Evolutionary conservation across 2,888 invertebrate genomes (phyloP).

Genomic region (Flabesymbios commensalis): DNA sequence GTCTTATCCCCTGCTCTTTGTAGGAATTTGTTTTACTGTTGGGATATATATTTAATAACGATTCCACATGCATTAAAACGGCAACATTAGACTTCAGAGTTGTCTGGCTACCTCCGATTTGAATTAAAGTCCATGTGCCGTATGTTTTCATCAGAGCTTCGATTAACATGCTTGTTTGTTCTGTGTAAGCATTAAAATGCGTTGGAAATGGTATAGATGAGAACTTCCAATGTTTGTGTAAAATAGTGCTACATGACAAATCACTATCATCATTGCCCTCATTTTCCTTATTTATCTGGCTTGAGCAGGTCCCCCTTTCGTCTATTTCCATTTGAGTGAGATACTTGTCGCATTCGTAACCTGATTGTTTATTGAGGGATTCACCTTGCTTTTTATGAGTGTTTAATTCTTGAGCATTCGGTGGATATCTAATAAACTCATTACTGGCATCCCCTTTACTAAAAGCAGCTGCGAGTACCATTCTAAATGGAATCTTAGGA

Average conservation of each 20-base stretch:
- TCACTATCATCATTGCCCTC: not conserved
- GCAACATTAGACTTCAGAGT: not conserved
- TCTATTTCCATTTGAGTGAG: too few relatives aligned
- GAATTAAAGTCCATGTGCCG: constrained; percentile 8
- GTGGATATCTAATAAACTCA: not conserved
- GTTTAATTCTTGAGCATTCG: too few relatives aligned
- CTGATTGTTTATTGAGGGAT: too few relatives aligned
- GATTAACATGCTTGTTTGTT: constrained; percentile 5
- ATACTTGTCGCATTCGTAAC: too few relatives aligned
- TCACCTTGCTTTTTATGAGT: too few relatives aligned
- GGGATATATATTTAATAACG: constrained; percentile 3
- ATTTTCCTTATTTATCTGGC: too few relatives aligned
- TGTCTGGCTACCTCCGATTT: not conserved
- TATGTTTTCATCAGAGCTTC: constrained; percentile 12
- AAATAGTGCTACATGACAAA: not conserved
- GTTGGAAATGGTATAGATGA: not conserved
- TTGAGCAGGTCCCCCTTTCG: too few relatives aligned
- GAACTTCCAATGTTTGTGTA: not conserved
- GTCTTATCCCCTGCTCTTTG: not conserved
- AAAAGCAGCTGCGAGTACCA: constrained; percentile 12
- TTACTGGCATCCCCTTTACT: constrained; percentile 2
- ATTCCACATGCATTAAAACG: constrained; percentile 11
- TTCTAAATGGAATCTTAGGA: not conserved
- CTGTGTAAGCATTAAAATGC: not conserved
- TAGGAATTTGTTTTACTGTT: not conserved